These are phyloP conservation scores for Puma concolor DNA, from an alignment of 2,113 vertebrate species.

Conservation along the genomic window DNA sequence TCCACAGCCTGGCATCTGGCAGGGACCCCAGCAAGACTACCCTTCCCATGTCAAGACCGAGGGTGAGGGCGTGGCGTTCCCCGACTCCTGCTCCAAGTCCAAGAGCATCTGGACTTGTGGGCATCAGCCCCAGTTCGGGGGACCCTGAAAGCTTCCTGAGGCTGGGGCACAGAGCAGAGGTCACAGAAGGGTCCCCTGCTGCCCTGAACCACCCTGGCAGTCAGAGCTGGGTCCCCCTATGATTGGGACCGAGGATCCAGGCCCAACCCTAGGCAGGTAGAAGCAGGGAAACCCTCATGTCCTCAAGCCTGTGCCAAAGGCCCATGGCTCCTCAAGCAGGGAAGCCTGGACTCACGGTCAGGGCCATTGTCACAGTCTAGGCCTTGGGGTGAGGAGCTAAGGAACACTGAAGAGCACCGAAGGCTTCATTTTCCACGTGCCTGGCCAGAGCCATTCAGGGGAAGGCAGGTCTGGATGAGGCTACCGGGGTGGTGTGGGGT, in stretches of 20 bases:
- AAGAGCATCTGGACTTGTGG: no score
- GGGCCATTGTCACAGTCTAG: not conserved
- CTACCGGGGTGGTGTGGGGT: not conserved
- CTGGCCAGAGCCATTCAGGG: not conserved
- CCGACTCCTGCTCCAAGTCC: fast-evolving
- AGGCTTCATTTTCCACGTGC: not conserved
- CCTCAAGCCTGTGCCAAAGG: not conserved
- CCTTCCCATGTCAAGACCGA: not conserved
- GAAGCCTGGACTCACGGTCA: not conserved
- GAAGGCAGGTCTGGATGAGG: not conserved
- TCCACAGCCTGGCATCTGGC: not conserved
- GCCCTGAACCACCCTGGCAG: not conserved
- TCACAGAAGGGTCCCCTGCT: not conserved
- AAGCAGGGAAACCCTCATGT: fast-evolving
- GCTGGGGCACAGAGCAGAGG: not conserved
- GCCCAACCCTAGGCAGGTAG: not conserved
- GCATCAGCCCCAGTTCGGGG: not conserved
- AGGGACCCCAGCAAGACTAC: not conserved
- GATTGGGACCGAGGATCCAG: not conserved
- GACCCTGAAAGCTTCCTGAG: not conserved
- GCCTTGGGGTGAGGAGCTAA: not conserved
- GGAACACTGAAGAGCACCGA: no score
- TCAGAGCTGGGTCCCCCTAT: not conserved
- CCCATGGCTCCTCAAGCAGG: fast-evolving
- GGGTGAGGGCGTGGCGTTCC: not conserved